phyloP scores from a whole-genome alignment of 2,797 vertebrate species.

The Mallotus villosus region DNA sequence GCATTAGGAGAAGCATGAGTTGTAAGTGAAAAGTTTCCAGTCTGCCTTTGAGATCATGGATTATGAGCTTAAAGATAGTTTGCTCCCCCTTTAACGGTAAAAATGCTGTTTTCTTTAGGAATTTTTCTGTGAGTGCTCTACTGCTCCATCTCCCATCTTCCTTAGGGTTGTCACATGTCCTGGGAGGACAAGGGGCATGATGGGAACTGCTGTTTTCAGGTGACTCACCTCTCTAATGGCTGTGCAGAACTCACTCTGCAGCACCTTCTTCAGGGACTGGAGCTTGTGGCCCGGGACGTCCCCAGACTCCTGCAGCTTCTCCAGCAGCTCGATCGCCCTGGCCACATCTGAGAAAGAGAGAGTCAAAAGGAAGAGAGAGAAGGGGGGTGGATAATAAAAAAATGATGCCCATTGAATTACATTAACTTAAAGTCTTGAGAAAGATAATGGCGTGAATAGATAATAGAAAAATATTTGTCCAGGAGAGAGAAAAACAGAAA shows the following conservation, averaged over 20 bases:
- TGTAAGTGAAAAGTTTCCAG: no score
- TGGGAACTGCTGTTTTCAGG: background rate
- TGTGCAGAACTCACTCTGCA: conserved; percentile 99
- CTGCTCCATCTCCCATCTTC: background rate
- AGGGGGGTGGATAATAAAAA: conserved; percentile 13
- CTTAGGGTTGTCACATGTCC: background rate
- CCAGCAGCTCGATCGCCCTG: conserved; percentile 94
- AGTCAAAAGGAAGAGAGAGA: background rate
- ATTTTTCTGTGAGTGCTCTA: background rate
- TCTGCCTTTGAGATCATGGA: no score
- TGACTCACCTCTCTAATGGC: conserved; percentile 96
- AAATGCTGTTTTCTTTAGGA: background rate
- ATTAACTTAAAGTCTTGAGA: conserved; percentile 50
- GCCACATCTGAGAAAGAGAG: conserved; percentile 84
- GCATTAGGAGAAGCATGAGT: no score
- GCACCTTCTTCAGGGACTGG: conserved; percentile 96
- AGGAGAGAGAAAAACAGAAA: background rate
- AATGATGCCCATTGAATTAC: conserved; percentile 49
- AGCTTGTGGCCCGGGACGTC: conserved; percentile 97
- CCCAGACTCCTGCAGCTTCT: conserved; percentile 96
- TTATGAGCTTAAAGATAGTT: no score
- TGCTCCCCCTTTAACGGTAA: background rate
- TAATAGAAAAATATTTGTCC: conserved; percentile 62
- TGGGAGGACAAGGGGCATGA: background rate
- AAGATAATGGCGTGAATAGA: conserved; percentile 55